Evolutionary conservation across 2,113 vertebrate genomes (phyloP).

Genomic region (Rhea americana): DNA sequence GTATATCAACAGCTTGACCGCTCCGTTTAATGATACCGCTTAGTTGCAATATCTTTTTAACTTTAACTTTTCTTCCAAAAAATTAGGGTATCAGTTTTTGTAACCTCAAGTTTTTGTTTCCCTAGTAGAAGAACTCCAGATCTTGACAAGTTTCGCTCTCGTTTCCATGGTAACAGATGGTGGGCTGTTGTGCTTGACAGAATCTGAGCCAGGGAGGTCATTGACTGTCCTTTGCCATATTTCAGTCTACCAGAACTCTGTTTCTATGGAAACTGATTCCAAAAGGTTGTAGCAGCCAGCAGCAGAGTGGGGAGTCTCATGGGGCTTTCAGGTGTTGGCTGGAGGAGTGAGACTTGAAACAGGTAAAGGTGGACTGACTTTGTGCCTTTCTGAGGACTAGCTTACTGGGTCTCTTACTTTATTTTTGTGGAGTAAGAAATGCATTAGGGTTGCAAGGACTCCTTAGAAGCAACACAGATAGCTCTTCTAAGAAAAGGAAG

Average conservation of each 20-base stretch:
- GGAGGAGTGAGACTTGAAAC: neutral
- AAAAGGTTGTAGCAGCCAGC: slow-evolving; percentile 44
- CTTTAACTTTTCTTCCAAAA: neutral
- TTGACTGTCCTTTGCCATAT: slow-evolving; percentile 8
- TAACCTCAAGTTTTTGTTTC: neutral
- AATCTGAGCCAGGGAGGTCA: neutral
- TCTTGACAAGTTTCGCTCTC: neutral
- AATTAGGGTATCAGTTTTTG: neutral
- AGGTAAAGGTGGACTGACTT: neutral
- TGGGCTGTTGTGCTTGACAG: neutral
- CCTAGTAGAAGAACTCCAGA: neutral
- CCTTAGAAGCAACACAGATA: neutral
- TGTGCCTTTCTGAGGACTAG: neutral
- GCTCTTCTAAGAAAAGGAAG: neutral
- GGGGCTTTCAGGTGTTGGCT: neutral
- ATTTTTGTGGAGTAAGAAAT: neutral
- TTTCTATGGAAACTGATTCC: slow-evolving; percentile 52
- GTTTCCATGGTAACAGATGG: neutral
- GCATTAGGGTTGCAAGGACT: neutral
- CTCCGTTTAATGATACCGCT: neutral
- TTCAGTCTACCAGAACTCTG: slow-evolving; percentile 25
- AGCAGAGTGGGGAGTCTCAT: neutral
- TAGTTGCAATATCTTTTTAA: neutral
- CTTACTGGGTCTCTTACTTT: neutral
- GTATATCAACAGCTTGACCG: neutral